phyloP scores from a whole-genome alignment of 2,113 vertebrate genomes.

The Burhinus oedicnemus region DNA sequence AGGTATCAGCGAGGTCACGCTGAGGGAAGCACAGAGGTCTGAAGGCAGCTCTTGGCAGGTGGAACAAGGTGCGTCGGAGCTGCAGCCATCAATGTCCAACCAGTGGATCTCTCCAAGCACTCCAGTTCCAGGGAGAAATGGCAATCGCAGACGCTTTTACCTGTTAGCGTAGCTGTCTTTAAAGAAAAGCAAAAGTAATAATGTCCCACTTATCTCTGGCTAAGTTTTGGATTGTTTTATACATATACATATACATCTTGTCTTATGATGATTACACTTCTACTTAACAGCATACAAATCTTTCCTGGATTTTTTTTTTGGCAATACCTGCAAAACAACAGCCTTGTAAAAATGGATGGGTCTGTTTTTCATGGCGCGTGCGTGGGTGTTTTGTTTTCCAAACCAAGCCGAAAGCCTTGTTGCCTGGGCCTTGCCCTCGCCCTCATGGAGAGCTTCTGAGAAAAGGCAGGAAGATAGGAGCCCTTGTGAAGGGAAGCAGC shows the following conservation, averaged over 20 bases:
- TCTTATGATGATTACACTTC: background rate
- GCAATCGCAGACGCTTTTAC: background rate
- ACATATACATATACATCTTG: no score
- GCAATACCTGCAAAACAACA: background rate
- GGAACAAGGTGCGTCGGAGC: background rate
- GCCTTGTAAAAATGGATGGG: background rate
- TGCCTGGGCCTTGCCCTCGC: background rate
- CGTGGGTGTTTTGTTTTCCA: background rate
- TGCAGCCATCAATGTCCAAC: background rate
- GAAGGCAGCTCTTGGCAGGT: background rate
- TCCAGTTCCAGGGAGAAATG: background rate
- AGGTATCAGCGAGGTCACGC: background rate
- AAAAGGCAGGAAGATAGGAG: background rate
- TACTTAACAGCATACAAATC: background rate
- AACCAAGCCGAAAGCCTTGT: background rate
- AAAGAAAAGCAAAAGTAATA: background rate
- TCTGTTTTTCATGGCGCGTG: background rate
- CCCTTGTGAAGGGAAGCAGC: slow-evolving; percentile 45
- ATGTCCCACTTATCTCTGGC: background rate
- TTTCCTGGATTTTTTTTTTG: background rate
- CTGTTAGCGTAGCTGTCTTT: background rate
- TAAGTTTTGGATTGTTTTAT: background rate
- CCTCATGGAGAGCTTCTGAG: background rate
- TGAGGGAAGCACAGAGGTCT: background rate
- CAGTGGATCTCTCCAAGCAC: background rate